A percentile compares a stretch with the other conserved stretches of the same genome.
Evolutionary conservation across 1,140 invertebrate genomes (phyloP).

Genomic region (Bradysia coprophila): DNA sequence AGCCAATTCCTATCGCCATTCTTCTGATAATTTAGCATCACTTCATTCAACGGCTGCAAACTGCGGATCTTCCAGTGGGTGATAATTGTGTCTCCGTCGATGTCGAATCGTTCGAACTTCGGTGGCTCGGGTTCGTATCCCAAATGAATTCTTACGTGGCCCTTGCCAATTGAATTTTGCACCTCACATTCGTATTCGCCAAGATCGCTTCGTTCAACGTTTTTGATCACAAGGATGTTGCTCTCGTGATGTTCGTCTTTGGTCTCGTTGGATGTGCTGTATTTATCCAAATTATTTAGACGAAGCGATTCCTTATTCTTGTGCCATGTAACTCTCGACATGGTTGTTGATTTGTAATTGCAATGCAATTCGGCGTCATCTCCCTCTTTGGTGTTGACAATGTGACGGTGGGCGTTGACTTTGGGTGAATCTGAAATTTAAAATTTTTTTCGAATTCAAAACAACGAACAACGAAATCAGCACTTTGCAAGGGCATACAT

Average conservation of each 20-base stretch:
- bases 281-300: conserved; percentile 6
- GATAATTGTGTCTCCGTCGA: conserved; percentile 13
- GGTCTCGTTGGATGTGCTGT: conserved; percentile 11
- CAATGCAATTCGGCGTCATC: conserved; percentile 16
- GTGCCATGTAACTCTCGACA: conserved; percentile 12
- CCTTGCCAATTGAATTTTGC: conserved; percentile 13
- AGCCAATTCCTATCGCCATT: conserved; percentile 6
- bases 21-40: conserved; percentile 17
- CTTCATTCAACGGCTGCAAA: conserved; percentile 16
- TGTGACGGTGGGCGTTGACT: conserved; percentile 17
- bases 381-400: conserved; percentile 14
- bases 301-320: conserved; percentile 11
- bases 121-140: conserved; percentile 16
- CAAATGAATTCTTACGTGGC: conserved; percentile 12
- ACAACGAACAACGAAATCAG: background rate
- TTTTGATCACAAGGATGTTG: conserved; percentile 13
- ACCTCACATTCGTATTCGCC: conserved; percentile 17
- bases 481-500: conserved; percentile 3
- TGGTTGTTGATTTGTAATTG: conserved; percentile 17
- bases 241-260: conserved; percentile 12
- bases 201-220: conserved; percentile 11
- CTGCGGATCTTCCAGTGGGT: conserved; percentile 21
- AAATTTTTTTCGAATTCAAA: background rate
- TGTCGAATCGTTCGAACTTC: conserved; percentile 13
- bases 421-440: conserved; percentile 10